phyloP scores from a whole-genome alignment of 2,797 vertebrate species.

The Prunella strophiata region DNA sequence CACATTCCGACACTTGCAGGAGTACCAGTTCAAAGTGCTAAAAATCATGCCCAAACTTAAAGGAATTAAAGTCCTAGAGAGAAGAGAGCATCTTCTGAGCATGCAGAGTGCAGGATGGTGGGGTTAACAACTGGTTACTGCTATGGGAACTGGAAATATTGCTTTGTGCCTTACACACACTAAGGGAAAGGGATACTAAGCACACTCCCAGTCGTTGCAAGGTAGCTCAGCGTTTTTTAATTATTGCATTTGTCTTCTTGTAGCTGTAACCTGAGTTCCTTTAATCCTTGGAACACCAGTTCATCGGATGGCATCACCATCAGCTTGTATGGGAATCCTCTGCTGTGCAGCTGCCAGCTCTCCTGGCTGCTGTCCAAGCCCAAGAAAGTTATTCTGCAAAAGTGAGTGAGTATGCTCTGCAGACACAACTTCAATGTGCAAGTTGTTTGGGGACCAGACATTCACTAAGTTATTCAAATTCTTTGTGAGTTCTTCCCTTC shows the following conservation, averaged over 20 bases:
- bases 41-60: background rate
- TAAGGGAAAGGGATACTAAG: background rate
- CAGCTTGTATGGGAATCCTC: slow-evolving; percentile 75
- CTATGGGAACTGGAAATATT: background rate
- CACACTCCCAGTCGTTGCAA: background rate
- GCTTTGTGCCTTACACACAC: background rate
- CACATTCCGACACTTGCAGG: background rate
- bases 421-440: background rate
- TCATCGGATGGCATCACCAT: slow-evolving; percentile 56
- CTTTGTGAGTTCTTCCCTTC: background rate
- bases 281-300: slow-evolving; percentile 71
- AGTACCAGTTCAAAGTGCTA: background rate
- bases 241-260: slow-evolving; percentile 16
- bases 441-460: background rate
- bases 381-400: slow-evolving; percentile 61
- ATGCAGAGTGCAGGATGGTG: background rate
- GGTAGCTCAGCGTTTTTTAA: background rate
- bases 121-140: background rate
- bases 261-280: slow-evolving; percentile 80
- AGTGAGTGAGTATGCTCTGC: slow-evolving; percentile 64
- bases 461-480: background rate
- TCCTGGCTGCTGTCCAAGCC: slow-evolving; percentile 73
- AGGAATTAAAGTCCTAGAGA: background rate
- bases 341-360: slow-evolving; percentile 75
- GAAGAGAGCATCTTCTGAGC: background rate